Evolutionary conservation across 2,113 vertebrate species (phyloP).

Genomic region (Tetrao urogallus): DNA sequence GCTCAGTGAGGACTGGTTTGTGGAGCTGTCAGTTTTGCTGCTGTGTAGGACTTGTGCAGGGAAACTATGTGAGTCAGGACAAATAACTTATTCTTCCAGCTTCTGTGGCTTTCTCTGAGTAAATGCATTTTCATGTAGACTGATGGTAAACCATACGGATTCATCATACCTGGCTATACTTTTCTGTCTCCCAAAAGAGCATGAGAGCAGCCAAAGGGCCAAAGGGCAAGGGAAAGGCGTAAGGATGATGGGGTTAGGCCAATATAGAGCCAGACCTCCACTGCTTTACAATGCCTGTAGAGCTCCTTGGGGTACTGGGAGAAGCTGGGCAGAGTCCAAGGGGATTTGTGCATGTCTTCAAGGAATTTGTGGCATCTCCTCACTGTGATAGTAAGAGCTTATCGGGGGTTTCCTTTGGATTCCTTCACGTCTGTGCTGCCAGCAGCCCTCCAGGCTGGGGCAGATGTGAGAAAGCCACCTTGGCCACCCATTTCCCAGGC

Average conservation of each 20-base stretch:
- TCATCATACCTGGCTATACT: background rate
- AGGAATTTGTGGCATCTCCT: constrained; percentile 41
- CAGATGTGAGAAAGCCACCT: background rate
- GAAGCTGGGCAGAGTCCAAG: background rate
- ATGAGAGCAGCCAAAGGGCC: background rate
- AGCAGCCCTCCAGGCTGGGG: background rate
- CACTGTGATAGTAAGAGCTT: background rate
- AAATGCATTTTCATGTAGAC: fast-evolving
- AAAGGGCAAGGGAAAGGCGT: fast-evolving
- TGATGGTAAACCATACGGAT: background rate
- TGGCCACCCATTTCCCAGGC: fast-evolving
- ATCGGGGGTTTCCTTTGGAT: background rate
- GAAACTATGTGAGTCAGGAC: background rate
- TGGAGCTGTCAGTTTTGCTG: background rate
- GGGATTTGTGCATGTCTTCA: background rate
- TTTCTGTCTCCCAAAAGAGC: background rate
- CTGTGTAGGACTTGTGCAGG: background rate
- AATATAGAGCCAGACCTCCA: background rate
- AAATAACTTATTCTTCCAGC: background rate
- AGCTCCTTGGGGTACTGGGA: background rate
- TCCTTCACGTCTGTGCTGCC: background rate
- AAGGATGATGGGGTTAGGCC: background rate
- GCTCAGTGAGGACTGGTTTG: background rate
- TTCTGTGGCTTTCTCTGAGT: background rate
- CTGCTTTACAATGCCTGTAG: background rate